A percentile compares a stretch with the other conserved stretches of the same genome.
Evolutionary conservation across 2,113 vertebrate genomes (phyloP).

Genomic region (Platichthys stellatus): DNA sequence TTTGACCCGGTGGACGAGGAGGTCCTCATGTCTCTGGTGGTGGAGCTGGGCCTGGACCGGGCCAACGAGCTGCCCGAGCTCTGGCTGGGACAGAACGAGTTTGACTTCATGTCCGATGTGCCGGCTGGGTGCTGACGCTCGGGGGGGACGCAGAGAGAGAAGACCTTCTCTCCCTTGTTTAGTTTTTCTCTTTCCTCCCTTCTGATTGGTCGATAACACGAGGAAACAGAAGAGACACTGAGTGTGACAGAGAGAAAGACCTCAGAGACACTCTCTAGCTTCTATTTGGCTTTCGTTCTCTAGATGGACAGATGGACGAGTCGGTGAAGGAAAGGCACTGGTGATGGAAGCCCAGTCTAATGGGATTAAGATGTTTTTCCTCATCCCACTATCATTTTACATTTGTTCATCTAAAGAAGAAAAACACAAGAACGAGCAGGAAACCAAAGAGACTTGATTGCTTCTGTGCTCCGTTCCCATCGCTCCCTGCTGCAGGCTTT

Average conservation of each 20-base stretch:
- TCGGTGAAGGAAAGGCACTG: neutral
- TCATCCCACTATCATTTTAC: neutral
- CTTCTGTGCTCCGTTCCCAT: conserved; percentile 11
- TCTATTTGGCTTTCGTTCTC: neutral
- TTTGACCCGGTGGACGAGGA: conserved; percentile 87
- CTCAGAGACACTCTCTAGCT: neutral
- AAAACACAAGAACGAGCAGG: neutral
- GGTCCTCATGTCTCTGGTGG: conserved; percentile 86
- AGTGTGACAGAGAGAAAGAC: neutral
- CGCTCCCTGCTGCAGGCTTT: neutral
- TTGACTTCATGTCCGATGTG: conserved; percentile 85
- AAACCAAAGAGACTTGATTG: neutral
- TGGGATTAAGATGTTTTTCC: neutral
- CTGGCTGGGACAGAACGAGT: conserved; percentile 90
- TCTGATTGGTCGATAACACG: conserved; percentile 22
- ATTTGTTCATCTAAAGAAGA: conserved; percentile 13
- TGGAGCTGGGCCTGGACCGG: conserved; percentile 87
- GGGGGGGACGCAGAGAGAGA: conserved; percentile 6
- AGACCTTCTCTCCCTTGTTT: conserved; percentile 30
- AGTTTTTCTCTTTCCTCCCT: conserved; percentile 41
- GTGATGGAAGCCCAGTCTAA: neutral
- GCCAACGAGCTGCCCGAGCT: conserved; percentile 88
- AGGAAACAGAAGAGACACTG: conserved; percentile 34
- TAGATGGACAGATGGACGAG: neutral
- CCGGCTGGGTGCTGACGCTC: conserved; percentile 78